Base-by-base conservation (phyloP, 2,888 invertebrate species). In the Eupithecia tripunctaria region DNA sequence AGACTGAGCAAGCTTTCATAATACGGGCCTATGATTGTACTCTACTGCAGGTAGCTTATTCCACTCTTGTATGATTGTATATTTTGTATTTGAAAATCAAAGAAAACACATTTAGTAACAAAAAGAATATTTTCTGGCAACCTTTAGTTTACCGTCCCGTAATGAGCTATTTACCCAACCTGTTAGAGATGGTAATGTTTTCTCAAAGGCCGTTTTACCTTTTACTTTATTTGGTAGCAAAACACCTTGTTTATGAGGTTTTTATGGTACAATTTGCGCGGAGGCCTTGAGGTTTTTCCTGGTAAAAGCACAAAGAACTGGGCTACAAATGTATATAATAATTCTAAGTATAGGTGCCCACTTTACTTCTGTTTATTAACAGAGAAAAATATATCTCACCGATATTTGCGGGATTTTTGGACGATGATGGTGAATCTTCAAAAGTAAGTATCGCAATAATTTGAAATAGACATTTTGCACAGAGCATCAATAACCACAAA, bases 61-160 rank as follows among this genome's bases (percentile, higher is more conserved):
- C 5, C 5, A 6, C 8, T 2, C 10, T 47, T 47, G 1, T 43
- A 43, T 43, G 15, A 43, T 47, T 47, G 4, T 47, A 51, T 51
- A 2, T 51, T 18, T 47, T 47, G 4, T 47, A 51, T 51, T 2
- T 51, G 8, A 51, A 51, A 51, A 51, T 51, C 21, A 51, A 51
- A 51, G 21, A 12, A 21, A 51, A 51, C n/a, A 12, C 21, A 21
- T 21, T 21, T 12, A 47, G 47, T n/a, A n/a, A n/a, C 2, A 47
- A 47, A 43, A 47, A 29, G 67, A 51, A 69, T 73, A 70, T 67
- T 43, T 72, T 72, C 68, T 70, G 12, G 47, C 60, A 27, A 68
- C 68, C 63, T 76, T 75, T 71, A 73, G 69, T 72, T 72, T 68
- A 74, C 64, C 18, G 60, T 32, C 25, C 15, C 29, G 63, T 74